A percentile compares a stretch with the other conserved stretches of the same genome.
These are phyloP conservation scores for Dynastes tityus DNA, from an alignment of 2,888 invertebrate genomes.

Conservation along the genomic window DNA sequence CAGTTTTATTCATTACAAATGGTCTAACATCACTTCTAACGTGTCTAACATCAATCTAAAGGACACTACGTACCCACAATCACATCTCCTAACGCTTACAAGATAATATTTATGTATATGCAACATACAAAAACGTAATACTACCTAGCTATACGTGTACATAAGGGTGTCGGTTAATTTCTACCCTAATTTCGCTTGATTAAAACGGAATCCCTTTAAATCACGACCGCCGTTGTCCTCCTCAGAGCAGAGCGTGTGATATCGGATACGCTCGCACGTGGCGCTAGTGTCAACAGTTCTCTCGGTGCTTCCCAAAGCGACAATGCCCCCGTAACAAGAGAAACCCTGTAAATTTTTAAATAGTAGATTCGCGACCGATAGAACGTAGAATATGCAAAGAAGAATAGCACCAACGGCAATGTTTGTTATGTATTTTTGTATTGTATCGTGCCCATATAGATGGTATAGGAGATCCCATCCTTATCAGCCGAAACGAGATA, in stretches of 20 bases:
- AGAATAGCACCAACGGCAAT: neutral
- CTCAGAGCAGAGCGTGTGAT: neutral
- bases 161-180: conserved; percentile 18
- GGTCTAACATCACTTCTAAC: no score
- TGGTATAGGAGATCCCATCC: no score
- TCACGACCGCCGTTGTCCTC: conserved; percentile 23
- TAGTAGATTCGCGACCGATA: conserved; percentile 30
- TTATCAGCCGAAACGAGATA: no score
- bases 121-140: neutral
- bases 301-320: neutral
- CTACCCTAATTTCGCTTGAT: conserved; percentile 40
- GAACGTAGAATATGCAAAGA: no score
- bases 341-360: conserved; percentile 42
- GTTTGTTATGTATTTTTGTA: neutral
- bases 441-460: no score
- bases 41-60: neutral
- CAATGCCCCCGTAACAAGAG: conserved; percentile 36
- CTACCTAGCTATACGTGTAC: neutral
- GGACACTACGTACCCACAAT: no score
- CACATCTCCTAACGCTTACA: no score
- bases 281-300: conserved; percentile 41
- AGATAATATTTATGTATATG: neutral
- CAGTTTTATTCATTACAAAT: no score
- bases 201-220: conserved; percentile 42
- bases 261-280: conserved; percentile 39